Base-by-base conservation (phyloP, 2,113 vertebrate species). In the Thryonomys swinderianus region DNA sequence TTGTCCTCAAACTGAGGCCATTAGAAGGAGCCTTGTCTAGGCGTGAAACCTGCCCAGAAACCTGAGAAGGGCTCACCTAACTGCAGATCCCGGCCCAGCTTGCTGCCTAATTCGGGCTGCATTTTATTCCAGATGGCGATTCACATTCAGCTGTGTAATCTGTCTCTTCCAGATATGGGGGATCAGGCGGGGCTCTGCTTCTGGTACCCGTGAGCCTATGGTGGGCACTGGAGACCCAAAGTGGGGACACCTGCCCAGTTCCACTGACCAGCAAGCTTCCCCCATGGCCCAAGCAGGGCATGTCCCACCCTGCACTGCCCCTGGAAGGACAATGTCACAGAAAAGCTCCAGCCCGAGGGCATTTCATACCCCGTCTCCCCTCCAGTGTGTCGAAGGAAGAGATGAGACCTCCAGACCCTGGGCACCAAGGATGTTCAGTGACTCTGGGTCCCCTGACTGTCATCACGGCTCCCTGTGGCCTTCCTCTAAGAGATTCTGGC, bases 221-320 rank as follows among this genome's bases (percentile, higher is more conserved):
- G n/a, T 10, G 23, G 32, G 0, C 1, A 1, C 0, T 30, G 3
- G 13, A 32, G 57, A 55, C 25, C 14, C 55, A 34, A 78, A 71
- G 27, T 32, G 13, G 16, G 81, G 25, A 8, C 7, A 51, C 16
- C 13, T 73, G 61, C 21, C 23, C 40, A 34, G 30, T 40, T 18
- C 51, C 67, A 2, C 40, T 5, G 42, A 42, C 37, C 25, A 79
- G 45, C 48, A 53, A 55, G 64, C 30, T 59, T n/a, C 30, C 57
- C 42, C 1, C 12, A 27, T 55, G 51, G 64, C 27, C 18, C 13
- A n/a, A 48, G 34, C 18, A 37, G 2, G 5, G 32, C 76, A n/a
- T 3, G 9, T 21, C 34, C 76, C 45, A 51, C 13, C 32, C 48
- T 55, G 45, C 18, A 53, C n/a, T 51, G 17, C 25, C n/a, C 80